Base-by-base conservation (phyloP, 2,888 invertebrate species). In the Amblyteles armatorius region DNA sequence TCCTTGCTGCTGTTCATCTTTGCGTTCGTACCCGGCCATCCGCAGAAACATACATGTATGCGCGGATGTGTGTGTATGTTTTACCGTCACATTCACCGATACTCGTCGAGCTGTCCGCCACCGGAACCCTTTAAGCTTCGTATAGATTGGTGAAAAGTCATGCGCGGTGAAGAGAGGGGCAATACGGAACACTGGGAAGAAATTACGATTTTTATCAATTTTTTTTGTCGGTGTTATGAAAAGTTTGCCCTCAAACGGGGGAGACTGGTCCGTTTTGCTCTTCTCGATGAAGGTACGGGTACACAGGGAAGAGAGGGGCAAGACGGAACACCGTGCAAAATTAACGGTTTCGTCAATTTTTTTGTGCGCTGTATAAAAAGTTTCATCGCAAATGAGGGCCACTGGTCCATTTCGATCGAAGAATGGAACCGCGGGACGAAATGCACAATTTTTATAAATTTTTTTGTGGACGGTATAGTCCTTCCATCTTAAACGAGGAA, bases 51-150 rank as follows among this genome's bases (percentile, higher is more conserved):
- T 36, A 16, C 48, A 57, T 36, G 57, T 69, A 26, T 72, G 57
- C 22, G 33, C 52, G 22, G 6, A 44, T 22, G 50, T 67, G 79
- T 57, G 26, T 40, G 57, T 65, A 69, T 69, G 48, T 48, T 52
- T 68, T 26, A 50, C 60, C 36, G 67, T 82, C 79, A 82, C 79
- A 63, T 83, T 76, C 72, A 80, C 82, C 82, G 68, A 82, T 77
- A 68, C 82, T 80, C 76, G 82, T 85, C 85, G 48, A 79, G n/a
- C 79, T 82, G 85, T 85, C 82, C 76, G 79, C 82, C 82, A 83
- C 85, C 84, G 82, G 84, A 86, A 86, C 82, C 84, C 86, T 79
- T 85, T 85, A 78, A 82, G 85, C 82, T 72, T 80, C 79, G 79
- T 84, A 79, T 78, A 81, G 84, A 86, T 82, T 79, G 84, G 84